Base-by-base conservation (phyloP, 64 coral and sea anemone species). In the Actinia equina region DNA sequence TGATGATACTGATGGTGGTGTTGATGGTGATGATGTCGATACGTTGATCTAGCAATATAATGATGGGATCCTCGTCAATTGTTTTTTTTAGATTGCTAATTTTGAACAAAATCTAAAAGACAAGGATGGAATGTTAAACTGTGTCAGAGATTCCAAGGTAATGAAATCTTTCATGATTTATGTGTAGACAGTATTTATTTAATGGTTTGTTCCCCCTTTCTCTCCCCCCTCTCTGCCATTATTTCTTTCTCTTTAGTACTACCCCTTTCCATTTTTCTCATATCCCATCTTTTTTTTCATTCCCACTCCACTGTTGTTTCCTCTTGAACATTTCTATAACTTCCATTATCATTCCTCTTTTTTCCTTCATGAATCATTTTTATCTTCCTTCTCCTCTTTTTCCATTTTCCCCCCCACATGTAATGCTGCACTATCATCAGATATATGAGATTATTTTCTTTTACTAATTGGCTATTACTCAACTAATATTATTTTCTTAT, bases 61-160 rank as follows among this genome's bases (percentile, higher is more conserved):
- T 57, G 46, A 49, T 57, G 55, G 55, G 30, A 37, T 37, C 30
- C 30, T 37, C 30, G 30, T 57, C 3, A 65, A 6, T n/a, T 65
- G 13, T 27, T 30, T 41, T n/a, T 51, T 91, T 82, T 59, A 91
- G 89, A 91, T 91, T 45, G 84, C 89, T 51, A 85, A 91, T 43
- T 91, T 91, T 22, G 83, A 91, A 59, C 82, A 91, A 77, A 91
- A 53, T n/a, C 70, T 91, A 54, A 91, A 91, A 84, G 83, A 91
- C 55, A 91, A 91, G 84, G 84, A 91, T 52, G 76, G 84, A 74
- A 65, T 91, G 20, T 86, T 91, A 52, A 91, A 82, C 77, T 91
- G 84, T 56, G 76, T 52, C 62, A 91, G 80, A 86, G 84, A 79
- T 58, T 79, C 52, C 59, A 91, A 91, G 89, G 84, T 85, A 74